Base-by-base conservation (phyloP, 2,888 invertebrate genomes). In the Lysandra coridon region DNA sequence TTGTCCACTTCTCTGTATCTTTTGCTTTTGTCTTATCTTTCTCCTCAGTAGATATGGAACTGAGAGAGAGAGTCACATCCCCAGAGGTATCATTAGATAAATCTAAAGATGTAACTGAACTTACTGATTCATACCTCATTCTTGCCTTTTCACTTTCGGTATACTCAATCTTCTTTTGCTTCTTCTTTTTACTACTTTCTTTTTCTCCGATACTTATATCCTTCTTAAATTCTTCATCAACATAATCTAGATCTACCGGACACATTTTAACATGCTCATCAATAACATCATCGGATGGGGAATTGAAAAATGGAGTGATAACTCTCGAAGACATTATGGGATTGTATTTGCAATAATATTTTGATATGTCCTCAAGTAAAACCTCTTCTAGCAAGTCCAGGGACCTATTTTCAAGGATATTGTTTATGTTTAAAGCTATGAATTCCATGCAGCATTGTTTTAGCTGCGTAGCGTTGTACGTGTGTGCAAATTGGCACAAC, bases 391-490 rank as follows among this genome's bases (percentile, higher is more conserved):
- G 87, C 23, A 93, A 88, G 81, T 97, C 97, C 78, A 98, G 90
- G 53, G 95, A 91, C 85, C 95, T 95, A 83, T 95, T 95, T 88
- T 97, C 97, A 6, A 98, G 90, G 14, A 98, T 91, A 30, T 96
- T 95, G 5, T 96, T 92, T 73, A 98, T 88, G 89, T 98, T 98
- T 78, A 97, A 92, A 5, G 96, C 96, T 80, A 98, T 97, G 85
- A 97, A 98, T 85, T 97, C 96, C 95, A 97, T 96, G 87, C 97
- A 97, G 81, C 96, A 96, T 17, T 92, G 91, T 89, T 97, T 97
- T 17, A 98, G 91, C 83, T 97, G 95, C 0, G 91, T 87, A 5
- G 98, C 97, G 87, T 98, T 97, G 90, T 97, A 98, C 12, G 96
- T 95, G 82, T 95, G 95, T 0, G 98, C 96, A 85, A 98, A 96